Base-by-base conservation (phyloP, 2,888 invertebrate species). In the Sericinus montela region DNA sequence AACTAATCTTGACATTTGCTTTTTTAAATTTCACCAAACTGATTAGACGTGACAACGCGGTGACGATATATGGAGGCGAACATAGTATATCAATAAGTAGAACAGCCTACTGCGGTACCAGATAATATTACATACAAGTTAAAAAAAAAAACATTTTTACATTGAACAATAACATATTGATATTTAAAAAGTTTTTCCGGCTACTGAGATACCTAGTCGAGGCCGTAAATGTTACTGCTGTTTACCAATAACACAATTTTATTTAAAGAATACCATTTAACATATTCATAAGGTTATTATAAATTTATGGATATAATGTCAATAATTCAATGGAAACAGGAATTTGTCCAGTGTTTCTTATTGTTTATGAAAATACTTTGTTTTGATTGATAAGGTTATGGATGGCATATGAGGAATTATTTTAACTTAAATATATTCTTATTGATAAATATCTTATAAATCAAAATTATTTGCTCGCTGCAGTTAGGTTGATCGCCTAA, bases 1-100 rank as follows among this genome's bases (percentile, higher is more conserved):
- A 67, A 78, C 65, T 52, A 62, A 58, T 76, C 70, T 84, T 86
- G 86, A 84, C 75, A 79, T 79, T 83, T 78, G 74, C 58, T 46
- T 65, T 65, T 69, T 65, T 65, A 65, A 70, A 55, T 63, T 59
- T 56, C 52, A 54, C 60, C 65, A 63, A 78, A 73, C 66, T 65
- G 65, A 77, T 70, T 65, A 54, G 66, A 75, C 71, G 60, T 62
- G 67, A 69, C 67, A 58, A 69, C 62, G 56, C 53, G 54, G 56
- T 53, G 45, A 58, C 47, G n/a, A 13, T 5, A 57, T 36, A 36
- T 13, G 45, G 57, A 57, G 50, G 64, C 63, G 62, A 56, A 60
- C 57, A 60, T 58, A 51, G 42, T 37, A 8, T 25, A 46, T 15
- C 3, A 41, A 51, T 51, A 46, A 45, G 32, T 46, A 45, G 35